These are phyloP conservation scores for Sylvilagus bachmani DNA, from an alignment of 2,113 vertebrate species.

Conservation along the genomic window DNA sequence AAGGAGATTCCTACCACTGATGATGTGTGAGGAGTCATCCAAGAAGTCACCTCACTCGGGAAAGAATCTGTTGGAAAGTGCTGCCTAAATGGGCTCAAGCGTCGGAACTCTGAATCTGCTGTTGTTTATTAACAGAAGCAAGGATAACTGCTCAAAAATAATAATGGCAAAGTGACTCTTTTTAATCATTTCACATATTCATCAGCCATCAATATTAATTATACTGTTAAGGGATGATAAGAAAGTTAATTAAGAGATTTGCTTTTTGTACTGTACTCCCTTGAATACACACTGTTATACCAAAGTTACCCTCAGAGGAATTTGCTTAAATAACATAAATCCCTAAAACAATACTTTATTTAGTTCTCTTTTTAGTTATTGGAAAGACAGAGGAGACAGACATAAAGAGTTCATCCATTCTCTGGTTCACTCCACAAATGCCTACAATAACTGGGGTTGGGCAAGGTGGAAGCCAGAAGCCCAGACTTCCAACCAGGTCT, in stretches of 20 bases:
- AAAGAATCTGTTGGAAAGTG: not conserved
- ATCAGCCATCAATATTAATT: not conserved
- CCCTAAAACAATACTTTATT: conserved; percentile 6
- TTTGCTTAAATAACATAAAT: conserved; percentile 36
- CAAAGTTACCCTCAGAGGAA: conserved; percentile 39
- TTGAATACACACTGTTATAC: not conserved
- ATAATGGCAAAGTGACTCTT: not conserved
- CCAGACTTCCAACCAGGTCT: too few relatives aligned
- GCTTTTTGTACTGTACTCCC: not conserved
- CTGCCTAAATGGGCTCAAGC: not conserved
- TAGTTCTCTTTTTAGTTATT: too few relatives aligned
- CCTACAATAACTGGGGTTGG: too few relatives aligned
- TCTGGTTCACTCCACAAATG: too few relatives aligned
- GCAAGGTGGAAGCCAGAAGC: too few relatives aligned
- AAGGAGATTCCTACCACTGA: not conserved
- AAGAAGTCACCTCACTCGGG: not conserved
- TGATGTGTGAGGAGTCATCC: not conserved
- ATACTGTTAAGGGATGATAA: not conserved
- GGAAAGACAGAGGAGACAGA: too few relatives aligned
- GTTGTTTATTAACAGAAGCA: not conserved
- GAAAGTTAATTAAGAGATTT: not conserved
- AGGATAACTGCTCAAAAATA: not conserved
- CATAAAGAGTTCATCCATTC: too few relatives aligned
- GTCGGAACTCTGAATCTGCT: not conserved
- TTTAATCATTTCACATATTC: not conserved